A percentile compares a stretch with the other conserved stretches of the same genome.
Conservation (phyloP, 2,888 invertebrate genomes). For the Lithophane socia region DNA sequence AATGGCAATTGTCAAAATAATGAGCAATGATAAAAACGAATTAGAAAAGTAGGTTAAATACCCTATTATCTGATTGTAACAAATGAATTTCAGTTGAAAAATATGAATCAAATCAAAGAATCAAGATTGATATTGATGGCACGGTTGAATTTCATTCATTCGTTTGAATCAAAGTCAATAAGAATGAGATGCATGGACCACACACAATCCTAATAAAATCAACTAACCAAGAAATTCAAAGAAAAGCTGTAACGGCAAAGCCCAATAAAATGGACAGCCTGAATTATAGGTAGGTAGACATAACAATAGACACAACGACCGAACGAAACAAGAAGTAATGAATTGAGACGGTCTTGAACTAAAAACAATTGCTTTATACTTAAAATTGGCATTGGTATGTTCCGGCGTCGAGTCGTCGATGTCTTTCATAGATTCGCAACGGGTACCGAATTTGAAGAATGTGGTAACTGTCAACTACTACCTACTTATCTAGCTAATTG, state of each 20-base stretch:
- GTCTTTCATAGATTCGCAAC: slow-evolving; percentile 46
- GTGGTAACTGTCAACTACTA: slow-evolving; percentile 38
- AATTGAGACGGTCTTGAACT: slow-evolving; percentile 67
- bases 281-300: slow-evolving; percentile 36
- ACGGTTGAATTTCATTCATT: slow-evolving; percentile 19
- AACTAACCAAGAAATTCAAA: slow-evolving; percentile 19
- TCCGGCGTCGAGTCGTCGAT: slow-evolving; percentile 41
- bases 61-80: slow-evolving; percentile 49
- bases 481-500: slow-evolving; percentile 25
- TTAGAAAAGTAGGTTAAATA: slow-evolving; percentile 62
- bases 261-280: slow-evolving; percentile 29
- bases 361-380: slow-evolving; percentile 61
- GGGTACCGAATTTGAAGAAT: slow-evolving; percentile 48
- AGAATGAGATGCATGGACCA: slow-evolving; percentile 1
- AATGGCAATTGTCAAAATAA: slow-evolving; percentile 71
- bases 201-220: slow-evolving; percentile 8
- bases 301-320: slow-evolving; percentile 54
- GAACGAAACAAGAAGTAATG: slow-evolving; percentile 58
- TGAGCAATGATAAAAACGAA: slow-evolving; percentile 60
- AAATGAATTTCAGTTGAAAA: slow-evolving; percentile 32
- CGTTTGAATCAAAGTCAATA: slow-evolving; percentile 13
- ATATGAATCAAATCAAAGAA: slow-evolving; percentile 32
- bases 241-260: slow-evolving; percentile 18
- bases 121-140: slow-evolving; percentile 35
- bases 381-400: slow-evolving; percentile 59